Evolutionary conservation across 2,113 vertebrate species (phyloP), one percentile per base, ranked within the genome.

Genomic region (Rhipidura dahli): DNA sequence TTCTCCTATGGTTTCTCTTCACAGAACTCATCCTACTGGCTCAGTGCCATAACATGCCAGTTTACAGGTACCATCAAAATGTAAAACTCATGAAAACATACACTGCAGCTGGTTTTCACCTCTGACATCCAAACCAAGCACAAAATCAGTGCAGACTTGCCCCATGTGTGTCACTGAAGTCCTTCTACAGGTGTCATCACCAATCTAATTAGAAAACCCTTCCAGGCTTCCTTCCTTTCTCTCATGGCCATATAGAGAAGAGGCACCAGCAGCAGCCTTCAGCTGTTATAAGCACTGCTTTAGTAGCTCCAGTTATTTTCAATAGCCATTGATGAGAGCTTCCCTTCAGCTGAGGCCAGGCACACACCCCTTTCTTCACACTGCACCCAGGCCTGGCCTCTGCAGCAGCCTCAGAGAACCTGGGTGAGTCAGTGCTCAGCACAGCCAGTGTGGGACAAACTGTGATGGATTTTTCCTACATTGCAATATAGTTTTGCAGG

Each of bases 361-460:
- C 11, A 64, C 1, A 1, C 16, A 24, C 18, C 18, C 21, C 5
- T 63, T 78, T 75, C 23, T 89, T 63, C 23, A 37, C 5, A 4
- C 11, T 63, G 18, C 19, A 53, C 3, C 13, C 6, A 6, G 47
- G 5, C 0, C n/a, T 45, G 26, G 14, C 35, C 9, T 61, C 2
- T 57, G 15, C 0, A 10, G 5, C 1, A 30, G 26, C 26, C 7
- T 24, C 4, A 16, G n/a, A 54, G 47, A 49, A 7, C 10, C 19
- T 7, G 11, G 4, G 2, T 6, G 27, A 47, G 57, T 13, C 10
- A 18, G 27, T 23, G 13, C 13, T 63, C 24, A n/a, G 18, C 13
- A 11, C 2, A 7, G 37, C 0, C 3, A 83, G 22, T 0, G 1
- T 2, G 17, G 27, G 22, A 23, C 9, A 1, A 2, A 42, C 6